These are phyloP conservation scores for Andricus quercusramuli DNA, from an alignment of 2,888 invertebrate species.

Conservation along the genomic window DNA sequence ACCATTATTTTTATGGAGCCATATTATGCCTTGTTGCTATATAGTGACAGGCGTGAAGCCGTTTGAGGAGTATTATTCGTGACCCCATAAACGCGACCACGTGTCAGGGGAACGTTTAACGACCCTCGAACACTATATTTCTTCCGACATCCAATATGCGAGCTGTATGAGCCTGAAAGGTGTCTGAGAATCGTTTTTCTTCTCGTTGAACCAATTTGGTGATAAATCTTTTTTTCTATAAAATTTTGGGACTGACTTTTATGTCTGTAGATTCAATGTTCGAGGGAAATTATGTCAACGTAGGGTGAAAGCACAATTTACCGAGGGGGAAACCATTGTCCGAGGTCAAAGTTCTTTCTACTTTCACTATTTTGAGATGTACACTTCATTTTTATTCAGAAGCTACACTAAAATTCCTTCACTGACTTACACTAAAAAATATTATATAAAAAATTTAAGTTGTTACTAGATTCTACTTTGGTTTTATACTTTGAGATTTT, in stretches of 20 bases:
- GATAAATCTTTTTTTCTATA: slow-evolving; percentile 4
- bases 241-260: slow-evolving; percentile 14
- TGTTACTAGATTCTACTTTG: not conserved
- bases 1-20: not conserved
- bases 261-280: not conserved
- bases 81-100: slow-evolving; percentile 48
- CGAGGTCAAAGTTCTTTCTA: too few relatives aligned
- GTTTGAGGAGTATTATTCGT: slow-evolving; percentile 11
- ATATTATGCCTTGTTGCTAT: not conserved
- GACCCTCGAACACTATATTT: slow-evolving; percentile 57
- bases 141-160: slow-evolving; percentile 59
- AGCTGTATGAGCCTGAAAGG: slow-evolving; percentile 32
- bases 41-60: slow-evolving; percentile 4
- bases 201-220: slow-evolving; percentile 10
- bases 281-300: not conserved
- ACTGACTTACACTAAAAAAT: too few relatives aligned
- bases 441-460: not conserved
- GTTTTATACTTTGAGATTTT: not conserved
- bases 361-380: too few relatives aligned
- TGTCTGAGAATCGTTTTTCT: slow-evolving; percentile 29
- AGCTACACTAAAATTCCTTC: too few relatives aligned
- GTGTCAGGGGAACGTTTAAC: slow-evolving; percentile 59
- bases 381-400: too few relatives aligned
- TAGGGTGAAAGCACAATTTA: too few relatives aligned
- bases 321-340: too few relatives aligned